These are phyloP conservation scores for Thera obeliscata DNA, from an alignment of 2,888 invertebrate genomes.

Conservation along the genomic window DNA sequence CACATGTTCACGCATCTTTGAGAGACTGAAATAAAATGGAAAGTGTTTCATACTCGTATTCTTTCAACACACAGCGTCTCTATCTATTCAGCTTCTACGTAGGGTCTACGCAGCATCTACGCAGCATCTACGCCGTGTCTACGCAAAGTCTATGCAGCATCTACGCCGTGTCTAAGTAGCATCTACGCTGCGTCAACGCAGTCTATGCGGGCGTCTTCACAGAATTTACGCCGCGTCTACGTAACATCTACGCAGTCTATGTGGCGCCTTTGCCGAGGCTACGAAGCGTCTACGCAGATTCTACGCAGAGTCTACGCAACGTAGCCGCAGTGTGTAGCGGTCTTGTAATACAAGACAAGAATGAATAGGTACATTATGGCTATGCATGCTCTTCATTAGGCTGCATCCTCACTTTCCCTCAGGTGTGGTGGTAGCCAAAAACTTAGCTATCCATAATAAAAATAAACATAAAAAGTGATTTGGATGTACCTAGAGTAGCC, in stretches of 20 bases:
- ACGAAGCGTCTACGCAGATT: not conserved
- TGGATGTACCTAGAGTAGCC: no score
- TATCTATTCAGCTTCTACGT: not conserved
- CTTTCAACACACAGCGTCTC: not conserved
- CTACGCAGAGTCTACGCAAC: slow-evolving; percentile 1
- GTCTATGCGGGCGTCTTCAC: not conserved
- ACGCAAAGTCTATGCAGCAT: not conserved
- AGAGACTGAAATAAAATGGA: slow-evolving; percentile 37
- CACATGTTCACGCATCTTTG: slow-evolving; percentile 63
- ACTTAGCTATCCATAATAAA: no score
- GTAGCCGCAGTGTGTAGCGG: not conserved
- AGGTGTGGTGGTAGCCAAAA: no score
- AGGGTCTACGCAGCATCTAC: not conserved
- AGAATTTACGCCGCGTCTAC: not conserved
- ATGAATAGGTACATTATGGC: no score
- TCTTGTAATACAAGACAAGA: no score
- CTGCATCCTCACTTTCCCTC: no score
- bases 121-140: not conserved
- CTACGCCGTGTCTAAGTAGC: not conserved
- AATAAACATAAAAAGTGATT: no score
- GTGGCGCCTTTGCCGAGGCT: not conserved
- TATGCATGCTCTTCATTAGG: no score
- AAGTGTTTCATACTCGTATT: not conserved
- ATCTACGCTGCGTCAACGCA: not conserved
- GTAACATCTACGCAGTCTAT: not conserved